Evolutionary conservation across 2,888 invertebrate species (phyloP).

Genomic region (Branchellion lobata): DNA sequence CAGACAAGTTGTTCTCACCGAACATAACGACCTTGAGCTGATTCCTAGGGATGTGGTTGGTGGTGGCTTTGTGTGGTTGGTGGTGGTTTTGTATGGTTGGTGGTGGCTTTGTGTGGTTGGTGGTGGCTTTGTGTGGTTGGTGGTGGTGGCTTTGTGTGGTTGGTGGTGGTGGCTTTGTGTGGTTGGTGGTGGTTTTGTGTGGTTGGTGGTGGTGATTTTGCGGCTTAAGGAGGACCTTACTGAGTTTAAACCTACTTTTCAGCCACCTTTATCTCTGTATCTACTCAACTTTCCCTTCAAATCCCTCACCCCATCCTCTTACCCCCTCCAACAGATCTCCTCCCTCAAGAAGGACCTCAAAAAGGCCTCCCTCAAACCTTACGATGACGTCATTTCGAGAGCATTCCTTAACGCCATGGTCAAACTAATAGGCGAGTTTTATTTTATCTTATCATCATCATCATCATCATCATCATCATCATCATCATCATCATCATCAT

Average conservation of each 20-base stretch:
- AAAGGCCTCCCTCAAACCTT: conserved; percentile 58
- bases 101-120: background rate
- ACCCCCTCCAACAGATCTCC: conserved; percentile 68
- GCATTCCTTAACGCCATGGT: conserved; percentile 88
- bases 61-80: background rate
- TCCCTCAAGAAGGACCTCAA: conserved; percentile 76
- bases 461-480: too few species aligned
- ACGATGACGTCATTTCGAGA: conserved; percentile 86
- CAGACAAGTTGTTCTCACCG: conserved; percentile 78
- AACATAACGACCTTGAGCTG: conserved; percentile 84
- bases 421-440: conserved; percentile 75
- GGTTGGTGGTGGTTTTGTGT: background rate
- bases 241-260: too few species aligned
- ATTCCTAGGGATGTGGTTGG: conserved; percentile 85
- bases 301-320: too few species aligned
- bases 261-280: too few species aligned
- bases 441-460: too few species aligned
- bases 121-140: background rate
- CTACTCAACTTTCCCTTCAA: too few species aligned
- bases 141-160: background rate
- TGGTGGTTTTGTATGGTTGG: background rate
- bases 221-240: background rate
- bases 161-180: background rate
- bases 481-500: too few species aligned
- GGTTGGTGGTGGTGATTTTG: background rate